Base-by-base conservation (phyloP, 2,113 vertebrate genomes). In the Nanorana parkeri region DNA sequence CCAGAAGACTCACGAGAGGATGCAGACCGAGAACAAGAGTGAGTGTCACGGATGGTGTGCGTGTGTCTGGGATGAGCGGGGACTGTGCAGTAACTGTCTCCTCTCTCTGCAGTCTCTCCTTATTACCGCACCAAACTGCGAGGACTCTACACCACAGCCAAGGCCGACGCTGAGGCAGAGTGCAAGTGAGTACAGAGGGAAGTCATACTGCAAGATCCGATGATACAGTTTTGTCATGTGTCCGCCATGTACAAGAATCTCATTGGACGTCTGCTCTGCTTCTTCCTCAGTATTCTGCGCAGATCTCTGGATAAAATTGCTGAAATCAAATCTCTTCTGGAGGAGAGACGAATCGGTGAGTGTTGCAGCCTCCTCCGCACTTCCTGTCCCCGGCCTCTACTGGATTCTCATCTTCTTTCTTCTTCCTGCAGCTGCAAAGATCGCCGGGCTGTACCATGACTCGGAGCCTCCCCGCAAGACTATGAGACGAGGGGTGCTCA, bases 21-120 rank as follows among this genome's bases (percentile, higher is more conserved):
- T 97, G 96, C 96, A 97, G 89, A 97, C 95, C 0, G 96, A 97
- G 83, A 97, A 97, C 85, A 97, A 97, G 76, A 97, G 95, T 97
- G 69, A 91, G 95, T 88, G 61, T 54, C 4, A 36, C 28, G 15
- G 11, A 24, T 24, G 17, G 5, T 32, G n/a, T 16, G 52, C 36
- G 13, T 54, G 47, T 6, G 24, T 20, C 5, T 24, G 52, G 8
- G 3, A 11, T 56, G 61, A n/a, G 32, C n/a, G 10, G 8, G 58
- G 20, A 21, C 58, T 23, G 0, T 23, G 2, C 17, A 60, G 20
- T 66, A 10, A 32, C 11, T 17, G 7, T 41, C 8, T 52, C 63
- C 13, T 36, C 75, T 11, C 24, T 28, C 32, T 54, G 0, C 89
- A 97, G 96, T 96, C 10, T 97, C 96, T 63, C 96, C 96, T 0